Conservation (phyloP, 1,140 invertebrate genomes). For the Uloborus diversus region DNA sequence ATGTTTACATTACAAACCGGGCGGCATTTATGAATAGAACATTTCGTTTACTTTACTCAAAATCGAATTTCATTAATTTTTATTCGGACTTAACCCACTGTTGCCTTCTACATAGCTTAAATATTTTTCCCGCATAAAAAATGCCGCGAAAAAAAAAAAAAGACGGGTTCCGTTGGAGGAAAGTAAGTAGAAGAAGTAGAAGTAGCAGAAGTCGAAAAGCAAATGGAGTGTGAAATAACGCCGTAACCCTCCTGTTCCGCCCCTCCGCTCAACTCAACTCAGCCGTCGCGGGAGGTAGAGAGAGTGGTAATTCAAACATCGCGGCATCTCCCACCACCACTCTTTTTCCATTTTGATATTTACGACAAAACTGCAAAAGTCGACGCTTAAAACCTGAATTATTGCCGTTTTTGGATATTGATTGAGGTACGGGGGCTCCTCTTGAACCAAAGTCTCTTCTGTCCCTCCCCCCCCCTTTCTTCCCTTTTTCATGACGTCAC, state of each 20-base stretch:
- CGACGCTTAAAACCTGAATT: constrained; percentile 54
- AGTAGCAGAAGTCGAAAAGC: constrained; percentile 53
- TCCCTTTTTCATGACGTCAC: constrained; percentile 4
- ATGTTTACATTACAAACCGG: too few relatives aligned
- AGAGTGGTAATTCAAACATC: constrained; percentile 42
- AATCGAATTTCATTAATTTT: too few relatives aligned
- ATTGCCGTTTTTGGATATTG: constrained; percentile 54
- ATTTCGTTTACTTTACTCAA: too few relatives aligned
- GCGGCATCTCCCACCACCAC: neutral
- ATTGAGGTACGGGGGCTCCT: constrained; percentile 18
- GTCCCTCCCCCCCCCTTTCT: neutral
- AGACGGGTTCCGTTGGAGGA: neutral
- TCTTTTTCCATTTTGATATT: constrained; percentile 48
- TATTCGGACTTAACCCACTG: constrained; percentile 37
- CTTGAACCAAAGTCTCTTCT: too few relatives aligned
- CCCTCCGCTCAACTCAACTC: neutral
- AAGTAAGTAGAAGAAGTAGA: neutral
- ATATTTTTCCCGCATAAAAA: constrained; percentile 27
- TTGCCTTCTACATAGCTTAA: constrained; percentile 39
- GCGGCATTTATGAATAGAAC: too few relatives aligned
- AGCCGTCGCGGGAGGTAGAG: neutral
- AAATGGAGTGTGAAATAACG: constrained; percentile 55
- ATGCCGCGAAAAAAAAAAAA: constrained; percentile 1
- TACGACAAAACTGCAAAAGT: constrained; percentile 55
- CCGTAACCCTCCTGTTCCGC: neutral